These are phyloP conservation scores for Zootermopsis nevadensis DNA, from an alignment of 2,888 invertebrate genomes.

Conservation along the genomic window DNA sequence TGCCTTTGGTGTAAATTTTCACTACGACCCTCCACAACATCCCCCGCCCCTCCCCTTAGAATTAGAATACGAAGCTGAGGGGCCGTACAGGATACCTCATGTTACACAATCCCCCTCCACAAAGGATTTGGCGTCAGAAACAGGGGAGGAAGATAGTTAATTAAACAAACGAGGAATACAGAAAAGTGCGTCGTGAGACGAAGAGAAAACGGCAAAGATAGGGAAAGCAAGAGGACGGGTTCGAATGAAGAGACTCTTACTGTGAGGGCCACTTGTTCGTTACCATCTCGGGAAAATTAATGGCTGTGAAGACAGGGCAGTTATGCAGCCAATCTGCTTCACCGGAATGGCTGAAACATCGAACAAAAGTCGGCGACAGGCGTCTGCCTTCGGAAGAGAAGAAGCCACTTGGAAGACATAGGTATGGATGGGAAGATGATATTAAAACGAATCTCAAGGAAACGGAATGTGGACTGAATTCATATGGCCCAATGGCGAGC, in stretches of 20 bases:
- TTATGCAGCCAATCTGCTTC: too few relatives aligned
- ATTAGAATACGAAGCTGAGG: not conserved
- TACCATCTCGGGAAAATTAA: not conserved
- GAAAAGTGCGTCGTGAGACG: constrained; percentile 21
- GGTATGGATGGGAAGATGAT: too few relatives aligned
- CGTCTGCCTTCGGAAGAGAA: too few relatives aligned
- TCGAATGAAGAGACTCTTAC: constrained; percentile 1
- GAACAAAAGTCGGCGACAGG: too few relatives aligned
- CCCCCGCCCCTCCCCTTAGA: too few relatives aligned
- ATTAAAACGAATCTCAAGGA: too few relatives aligned
- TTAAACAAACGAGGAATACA: constrained; percentile 44
- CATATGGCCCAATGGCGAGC: too few relatives aligned
- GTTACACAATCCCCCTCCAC: not conserved
- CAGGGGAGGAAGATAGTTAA: constrained; percentile 31
- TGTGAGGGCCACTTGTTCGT: not conserved
- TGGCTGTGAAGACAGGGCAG: not conserved
- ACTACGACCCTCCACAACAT: too few relatives aligned
- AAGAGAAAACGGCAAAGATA: not conserved
- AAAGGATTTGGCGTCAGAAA: constrained; percentile 9
- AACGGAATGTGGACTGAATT: too few relatives aligned
- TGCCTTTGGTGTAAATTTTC: too few relatives aligned
- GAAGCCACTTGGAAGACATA: too few relatives aligned
- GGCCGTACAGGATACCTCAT: not conserved
- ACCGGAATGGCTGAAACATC: too few relatives aligned
- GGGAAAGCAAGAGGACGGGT: not conserved